Evolutionary conservation across 2,888 invertebrate species (phyloP).

Genomic region (Agrypnus murinus): DNA sequence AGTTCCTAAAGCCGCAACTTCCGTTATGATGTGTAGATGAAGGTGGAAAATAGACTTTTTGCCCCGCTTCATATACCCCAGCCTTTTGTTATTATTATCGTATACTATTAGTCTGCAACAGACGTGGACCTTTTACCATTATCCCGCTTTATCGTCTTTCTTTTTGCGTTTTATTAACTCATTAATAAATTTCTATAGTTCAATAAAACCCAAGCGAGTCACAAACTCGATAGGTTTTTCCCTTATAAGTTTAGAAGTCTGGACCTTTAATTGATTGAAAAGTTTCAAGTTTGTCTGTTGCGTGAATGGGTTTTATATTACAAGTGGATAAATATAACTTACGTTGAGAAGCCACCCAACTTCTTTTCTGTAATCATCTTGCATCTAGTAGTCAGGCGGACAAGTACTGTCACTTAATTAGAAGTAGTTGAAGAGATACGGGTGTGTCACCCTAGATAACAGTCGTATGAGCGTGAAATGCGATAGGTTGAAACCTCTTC

Average conservation of each 20-base stretch:
- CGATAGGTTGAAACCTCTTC: conserved; percentile 35
- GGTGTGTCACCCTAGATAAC: conserved; percentile 22
- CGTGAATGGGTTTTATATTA: background rate
- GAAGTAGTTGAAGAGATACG: conserved; percentile 21
- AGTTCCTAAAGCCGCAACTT: conserved; percentile 34
- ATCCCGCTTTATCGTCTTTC: conserved; percentile 7
- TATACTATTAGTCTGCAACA: conserved; percentile 16
- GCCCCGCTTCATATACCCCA: conserved; percentile 13
- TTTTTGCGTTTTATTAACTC: conserved; percentile 18
- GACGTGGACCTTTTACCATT: conserved; percentile 10
- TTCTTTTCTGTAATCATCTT: conserved; percentile 11
- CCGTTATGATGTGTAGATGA: conserved; percentile 29
- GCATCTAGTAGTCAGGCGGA: conserved; percentile 21
- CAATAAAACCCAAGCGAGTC: no score
- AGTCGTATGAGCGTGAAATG: conserved; percentile 18
- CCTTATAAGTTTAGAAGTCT: no score
- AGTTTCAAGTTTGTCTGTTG: background rate
- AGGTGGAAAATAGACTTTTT: conserved; percentile 32
- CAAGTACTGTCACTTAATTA: conserved; percentile 33
- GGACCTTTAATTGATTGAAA: no score
- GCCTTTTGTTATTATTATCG: conserved; percentile 23
- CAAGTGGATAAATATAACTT: conserved; percentile 13
- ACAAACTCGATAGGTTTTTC: background rate
- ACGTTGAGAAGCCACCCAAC: conserved; percentile 23
- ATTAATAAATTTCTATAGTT: background rate